A percentile compares a stretch with the other conserved stretches of the same genome.
phyloP scores from a whole-genome alignment of 2,888 invertebrate species.

The Tinea trinotella region DNA sequence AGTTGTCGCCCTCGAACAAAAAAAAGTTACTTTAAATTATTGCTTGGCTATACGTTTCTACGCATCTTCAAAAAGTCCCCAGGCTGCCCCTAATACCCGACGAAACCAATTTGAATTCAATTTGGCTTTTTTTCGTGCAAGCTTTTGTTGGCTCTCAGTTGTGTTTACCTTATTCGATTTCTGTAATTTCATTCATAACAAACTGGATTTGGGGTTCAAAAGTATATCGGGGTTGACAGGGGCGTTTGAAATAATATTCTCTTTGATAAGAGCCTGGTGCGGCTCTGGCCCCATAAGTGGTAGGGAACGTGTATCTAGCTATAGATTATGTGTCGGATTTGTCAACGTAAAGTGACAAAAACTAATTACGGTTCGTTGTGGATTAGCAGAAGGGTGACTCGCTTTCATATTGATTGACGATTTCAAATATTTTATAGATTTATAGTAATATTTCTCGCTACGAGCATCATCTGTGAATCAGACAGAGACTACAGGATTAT shows the following conservation, averaged over 20 bases:
- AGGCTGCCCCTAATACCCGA: slow-evolving; percentile 67
- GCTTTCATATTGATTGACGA: slow-evolving; percentile 14
- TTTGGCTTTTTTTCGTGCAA: slow-evolving; percentile 69
- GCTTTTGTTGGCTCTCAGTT: slow-evolving; percentile 71
- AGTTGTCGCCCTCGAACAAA: slow-evolving; percentile 54
- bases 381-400: slow-evolving; percentile 15
- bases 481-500: not conserved
- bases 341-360: slow-evolving; percentile 70
- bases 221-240: slow-evolving; percentile 68
- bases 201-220: slow-evolving; percentile 70
- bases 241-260: slow-evolving; percentile 73
- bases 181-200: slow-evolving; percentile 73
- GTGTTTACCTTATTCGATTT: slow-evolving; percentile 73
- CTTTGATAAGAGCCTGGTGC: slow-evolving; percentile 64
- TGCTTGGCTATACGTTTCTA: slow-evolving; percentile 46
- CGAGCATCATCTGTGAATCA: not conserved
- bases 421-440: slow-evolving; percentile 13
- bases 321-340: slow-evolving; percentile 57
- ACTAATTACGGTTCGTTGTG: slow-evolving; percentile 67
- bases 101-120: slow-evolving; percentile 73
- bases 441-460: not conserved
- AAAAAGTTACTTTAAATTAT: slow-evolving; percentile 62
- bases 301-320: slow-evolving; percentile 46
- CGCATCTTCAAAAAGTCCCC: slow-evolving; percentile 58
- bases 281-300: slow-evolving; percentile 44